Conservation (phyloP, 2,888 invertebrate genomes). For the Taenaris catops region DNA sequence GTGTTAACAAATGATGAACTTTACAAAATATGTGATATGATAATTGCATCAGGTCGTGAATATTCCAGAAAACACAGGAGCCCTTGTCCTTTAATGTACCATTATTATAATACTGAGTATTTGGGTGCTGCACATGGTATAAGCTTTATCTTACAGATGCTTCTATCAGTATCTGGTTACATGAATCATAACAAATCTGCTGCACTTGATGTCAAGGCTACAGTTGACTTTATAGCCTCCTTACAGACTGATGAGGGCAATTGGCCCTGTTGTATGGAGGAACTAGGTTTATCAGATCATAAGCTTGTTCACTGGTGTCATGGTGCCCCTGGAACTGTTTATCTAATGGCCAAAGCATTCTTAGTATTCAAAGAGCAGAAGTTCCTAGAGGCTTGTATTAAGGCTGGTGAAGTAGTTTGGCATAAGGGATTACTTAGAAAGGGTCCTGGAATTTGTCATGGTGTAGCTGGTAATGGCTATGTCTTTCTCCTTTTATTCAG, state of each 20-base stretch:
- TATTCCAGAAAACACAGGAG: conserved; percentile 81
- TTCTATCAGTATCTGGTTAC: conserved; percentile 69
- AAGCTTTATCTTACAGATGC: conserved; percentile 80
- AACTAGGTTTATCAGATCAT: conserved; percentile 80
- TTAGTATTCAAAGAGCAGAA: conserved; percentile 85
- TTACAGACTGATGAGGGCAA: conserved; percentile 86
- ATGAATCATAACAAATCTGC: conserved; percentile 71
- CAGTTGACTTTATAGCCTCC: conserved; percentile 83
- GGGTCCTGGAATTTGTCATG: conserved; percentile 95
- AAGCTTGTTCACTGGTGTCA: conserved; percentile 95
- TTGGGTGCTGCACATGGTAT: conserved; percentile 84
- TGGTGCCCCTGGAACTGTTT: conserved; percentile 91
- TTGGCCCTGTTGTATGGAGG: conserved; percentile 87
- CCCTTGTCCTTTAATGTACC: conserved; percentile 87
- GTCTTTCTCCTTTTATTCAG: conserved; percentile 88
- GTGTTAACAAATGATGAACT: conserved; percentile 69
- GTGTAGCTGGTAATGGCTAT: conserved; percentile 91
- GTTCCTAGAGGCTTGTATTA: conserved; percentile 84
- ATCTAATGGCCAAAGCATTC: conserved; percentile 90
- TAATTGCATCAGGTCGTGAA: conserved; percentile 85
- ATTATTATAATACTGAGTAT: conserved; percentile 87
- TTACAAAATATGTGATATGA: conserved; percentile 83
- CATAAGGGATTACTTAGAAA: conserved; percentile 89
- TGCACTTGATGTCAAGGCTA: conserved; percentile 79
- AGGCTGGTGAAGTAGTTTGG: conserved; percentile 90